Percentiles rank a stretch among this genome's conserved stretches.
phyloP scores from a whole-genome alignment of 2,113 vertebrate genomes.

The Atlantisia rogersi region DNA sequence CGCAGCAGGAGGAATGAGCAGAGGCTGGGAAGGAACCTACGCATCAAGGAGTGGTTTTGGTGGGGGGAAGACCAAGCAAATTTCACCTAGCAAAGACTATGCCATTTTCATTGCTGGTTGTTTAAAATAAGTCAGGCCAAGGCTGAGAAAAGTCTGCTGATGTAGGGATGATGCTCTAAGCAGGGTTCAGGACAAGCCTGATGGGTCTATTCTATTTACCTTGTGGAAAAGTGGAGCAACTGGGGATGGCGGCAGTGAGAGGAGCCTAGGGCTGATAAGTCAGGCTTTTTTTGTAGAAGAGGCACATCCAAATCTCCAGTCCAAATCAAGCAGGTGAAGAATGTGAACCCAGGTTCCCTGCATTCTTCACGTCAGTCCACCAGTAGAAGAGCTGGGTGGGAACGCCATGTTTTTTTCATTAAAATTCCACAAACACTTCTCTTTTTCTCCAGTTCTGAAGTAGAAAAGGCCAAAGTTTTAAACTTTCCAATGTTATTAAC shows the following conservation, averaged over 20 bases:
- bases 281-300: background rate
- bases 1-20: background rate
- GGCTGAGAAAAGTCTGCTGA: background rate
- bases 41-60: background rate
- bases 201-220: background rate
- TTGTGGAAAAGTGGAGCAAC: background rate
- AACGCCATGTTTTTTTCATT: background rate
- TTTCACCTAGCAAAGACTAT: background rate
- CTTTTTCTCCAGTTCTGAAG: background rate
- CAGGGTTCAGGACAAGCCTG: background rate
- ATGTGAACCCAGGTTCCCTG: background rate
- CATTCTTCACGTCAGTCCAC: background rate
- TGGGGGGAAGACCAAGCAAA: accelerated
- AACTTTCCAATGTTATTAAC: background rate
- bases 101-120: background rate
- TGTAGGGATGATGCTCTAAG: background rate
- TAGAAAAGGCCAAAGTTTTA: background rate
- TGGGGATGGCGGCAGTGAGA: background rate
- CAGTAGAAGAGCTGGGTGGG: background rate
- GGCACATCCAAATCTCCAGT: background rate
- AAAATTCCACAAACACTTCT: background rate
- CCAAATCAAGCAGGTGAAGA: background rate
- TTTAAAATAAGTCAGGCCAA: background rate
- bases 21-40: background rate
- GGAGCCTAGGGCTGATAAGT: background rate